Conservation (phyloP, 1,140 invertebrate genomes). For the Lutraria rhynchaena region DNA sequence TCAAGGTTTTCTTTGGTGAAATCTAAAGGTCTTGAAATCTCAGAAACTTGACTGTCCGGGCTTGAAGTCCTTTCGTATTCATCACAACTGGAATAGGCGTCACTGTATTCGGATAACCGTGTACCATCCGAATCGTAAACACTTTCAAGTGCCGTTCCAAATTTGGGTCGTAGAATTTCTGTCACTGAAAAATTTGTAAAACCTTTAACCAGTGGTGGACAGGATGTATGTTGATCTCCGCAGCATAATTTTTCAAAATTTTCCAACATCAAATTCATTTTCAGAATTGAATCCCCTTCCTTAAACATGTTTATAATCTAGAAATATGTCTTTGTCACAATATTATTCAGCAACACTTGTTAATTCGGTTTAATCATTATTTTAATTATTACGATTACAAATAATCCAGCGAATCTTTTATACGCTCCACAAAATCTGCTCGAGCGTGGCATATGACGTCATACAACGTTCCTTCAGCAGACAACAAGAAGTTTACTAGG, state of each 20-base stretch:
- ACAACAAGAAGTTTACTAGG: too few species aligned
- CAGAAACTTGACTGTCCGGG: background rate
- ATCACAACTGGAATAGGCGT: slow-evolving; percentile 41
- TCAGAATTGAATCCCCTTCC: background rate
- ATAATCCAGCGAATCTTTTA: too few species aligned
- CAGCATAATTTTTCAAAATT: slow-evolving; percentile 30
- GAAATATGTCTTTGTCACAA: too few species aligned
- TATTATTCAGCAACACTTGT: too few species aligned
- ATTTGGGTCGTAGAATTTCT: slow-evolving; percentile 35
- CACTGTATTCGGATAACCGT: slow-evolving; percentile 19
- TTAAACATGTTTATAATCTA: background rate
- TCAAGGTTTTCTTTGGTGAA: slow-evolving; percentile 6
- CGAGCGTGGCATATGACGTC: too few species aligned
- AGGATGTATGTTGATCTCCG: background rate
- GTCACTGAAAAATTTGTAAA: slow-evolving; percentile 44
- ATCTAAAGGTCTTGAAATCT: slow-evolving; percentile 10
- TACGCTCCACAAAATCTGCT: background rate
- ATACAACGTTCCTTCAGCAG: too few species aligned
- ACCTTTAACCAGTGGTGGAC: background rate
- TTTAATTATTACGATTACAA: too few species aligned
- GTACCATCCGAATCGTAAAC: slow-evolving; percentile 42
- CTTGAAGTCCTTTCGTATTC: slow-evolving; percentile 15
- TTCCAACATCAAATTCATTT: slow-evolving; percentile 42
- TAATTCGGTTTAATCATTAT: too few species aligned
- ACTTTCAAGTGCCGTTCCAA: background rate